Percentiles rank a stretch among this genome's conserved stretches.
Conservation (phyloP, 2,888 invertebrate genomes). For the Cantharis lateralis region DNA sequence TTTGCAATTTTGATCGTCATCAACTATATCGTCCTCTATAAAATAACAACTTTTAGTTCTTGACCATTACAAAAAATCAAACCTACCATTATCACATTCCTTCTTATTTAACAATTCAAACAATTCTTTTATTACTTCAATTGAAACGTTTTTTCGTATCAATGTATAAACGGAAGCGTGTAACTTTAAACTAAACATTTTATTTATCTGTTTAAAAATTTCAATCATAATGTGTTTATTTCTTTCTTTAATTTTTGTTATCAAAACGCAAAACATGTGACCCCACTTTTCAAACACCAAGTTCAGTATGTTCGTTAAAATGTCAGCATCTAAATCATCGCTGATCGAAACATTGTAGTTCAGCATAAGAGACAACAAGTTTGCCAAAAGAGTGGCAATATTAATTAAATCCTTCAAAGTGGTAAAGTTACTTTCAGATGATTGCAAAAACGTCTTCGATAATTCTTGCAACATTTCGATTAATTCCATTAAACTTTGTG, state of each 20-base stretch:
- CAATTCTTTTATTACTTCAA: conserved; percentile 25
- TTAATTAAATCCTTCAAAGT: conserved; percentile 21
- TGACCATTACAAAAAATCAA: background rate
- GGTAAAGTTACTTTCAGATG: background rate
- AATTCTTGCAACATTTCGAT: conserved; percentile 7
- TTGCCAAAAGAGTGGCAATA: conserved; percentile 27
- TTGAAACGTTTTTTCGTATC: conserved; percentile 18
- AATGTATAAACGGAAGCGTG: conserved; percentile 11
- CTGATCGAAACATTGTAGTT: conserved; percentile 24
- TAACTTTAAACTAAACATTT: conserved; percentile 24
- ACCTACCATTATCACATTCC: conserved; percentile 20
- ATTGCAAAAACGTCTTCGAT: background rate
- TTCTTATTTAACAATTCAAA: conserved; percentile 28
- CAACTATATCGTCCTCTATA: background rate
- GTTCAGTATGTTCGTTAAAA: conserved; percentile 8
- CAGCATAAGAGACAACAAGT: conserved; percentile 31
- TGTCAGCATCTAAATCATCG: conserved; percentile 16
- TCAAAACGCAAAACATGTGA: conserved; percentile 11
- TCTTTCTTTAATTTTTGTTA: background rate
- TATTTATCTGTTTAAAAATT: conserved; percentile 24
- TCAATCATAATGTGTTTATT: conserved; percentile 5
- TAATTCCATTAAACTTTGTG: conserved; percentile 2
- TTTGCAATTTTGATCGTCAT: background rate
- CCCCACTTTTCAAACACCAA: conserved; percentile 36
- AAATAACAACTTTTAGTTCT: background rate